Conservation (phyloP, 2,113 vertebrate species). For the Anolis sagrei region DNA sequence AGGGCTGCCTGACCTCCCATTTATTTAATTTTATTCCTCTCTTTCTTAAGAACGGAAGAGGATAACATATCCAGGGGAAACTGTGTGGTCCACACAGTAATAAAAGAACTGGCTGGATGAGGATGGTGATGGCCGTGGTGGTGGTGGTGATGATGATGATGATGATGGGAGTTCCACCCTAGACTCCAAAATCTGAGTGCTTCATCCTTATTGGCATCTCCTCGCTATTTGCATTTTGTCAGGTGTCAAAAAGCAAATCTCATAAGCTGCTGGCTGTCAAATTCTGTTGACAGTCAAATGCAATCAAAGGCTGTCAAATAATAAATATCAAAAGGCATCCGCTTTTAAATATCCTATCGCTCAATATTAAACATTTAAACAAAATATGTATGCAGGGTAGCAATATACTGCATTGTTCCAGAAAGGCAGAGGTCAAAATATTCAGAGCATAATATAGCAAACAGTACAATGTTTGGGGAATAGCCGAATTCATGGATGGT, state of each 20-base stretch:
- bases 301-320: background rate
- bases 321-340: background rate
- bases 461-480: too few relatives aligned
- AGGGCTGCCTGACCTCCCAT: conserved; percentile 46
- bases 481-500: too few relatives aligned
- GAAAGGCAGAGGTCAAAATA: background rate
- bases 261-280: background rate
- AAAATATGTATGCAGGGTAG: background rate
- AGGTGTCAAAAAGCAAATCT: background rate
- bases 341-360: background rate
- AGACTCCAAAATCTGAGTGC: background rate
- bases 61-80: background rate
- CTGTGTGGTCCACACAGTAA: background rate
- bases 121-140: too few relatives aligned
- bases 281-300: background rate
- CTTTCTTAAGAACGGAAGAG: background rate
- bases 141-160: background rate
- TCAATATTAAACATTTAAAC: background rate
- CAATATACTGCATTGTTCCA: background rate
- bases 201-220: background rate
- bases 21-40: background rate
- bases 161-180: background rate
- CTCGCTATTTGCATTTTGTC: background rate
- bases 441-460: background rate
- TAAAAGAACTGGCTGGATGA: background rate